A percentile compares a stretch with the other conserved stretches of the same genome.
Conservation (phyloP, 2,797 vertebrate species). For the Acanthurus tractus region DNA sequence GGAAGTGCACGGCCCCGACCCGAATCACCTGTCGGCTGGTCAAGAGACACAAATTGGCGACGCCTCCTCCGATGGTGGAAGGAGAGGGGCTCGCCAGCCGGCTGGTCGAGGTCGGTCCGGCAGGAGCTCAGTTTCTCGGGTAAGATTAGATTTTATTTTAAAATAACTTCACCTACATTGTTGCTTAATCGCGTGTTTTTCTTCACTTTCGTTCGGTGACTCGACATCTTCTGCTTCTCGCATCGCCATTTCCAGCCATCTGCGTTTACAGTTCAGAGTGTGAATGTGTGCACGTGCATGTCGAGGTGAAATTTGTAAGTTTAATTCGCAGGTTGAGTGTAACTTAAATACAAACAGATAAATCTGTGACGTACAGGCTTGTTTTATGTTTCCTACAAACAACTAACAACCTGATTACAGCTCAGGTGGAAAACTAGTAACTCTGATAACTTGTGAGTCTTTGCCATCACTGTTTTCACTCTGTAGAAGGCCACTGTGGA, state of each 20-base stretch:
- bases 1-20: constrained; percentile 97
- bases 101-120: constrained; percentile 97
- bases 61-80: constrained; percentile 98
- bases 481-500: too few species aligned
- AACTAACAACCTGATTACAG: too few species aligned
- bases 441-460: neutral
- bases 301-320: constrained; percentile 15
- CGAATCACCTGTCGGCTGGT: constrained; percentile 98
- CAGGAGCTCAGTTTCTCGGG: constrained; percentile 98
- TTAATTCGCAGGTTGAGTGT: constrained; percentile 19
- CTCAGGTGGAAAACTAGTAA: neutral
- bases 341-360: neutral
- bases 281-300: constrained; percentile 34
- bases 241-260: constrained; percentile 68
- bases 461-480: constrained; percentile 15
- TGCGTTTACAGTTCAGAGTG: constrained; percentile 41
- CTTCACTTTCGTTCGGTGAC: constrained; percentile 43
- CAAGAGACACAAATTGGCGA: constrained; percentile 97
- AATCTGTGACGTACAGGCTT: neutral
- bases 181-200: constrained; percentile 36
- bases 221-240: constrained; percentile 66
- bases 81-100: constrained; percentile 98
- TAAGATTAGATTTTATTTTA: constrained; percentile 67
- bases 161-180: neutral
- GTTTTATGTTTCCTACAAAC: neutral